Base-by-base conservation (phyloP, 2,888 invertebrate species). In the Calameuta filiformis region DNA sequence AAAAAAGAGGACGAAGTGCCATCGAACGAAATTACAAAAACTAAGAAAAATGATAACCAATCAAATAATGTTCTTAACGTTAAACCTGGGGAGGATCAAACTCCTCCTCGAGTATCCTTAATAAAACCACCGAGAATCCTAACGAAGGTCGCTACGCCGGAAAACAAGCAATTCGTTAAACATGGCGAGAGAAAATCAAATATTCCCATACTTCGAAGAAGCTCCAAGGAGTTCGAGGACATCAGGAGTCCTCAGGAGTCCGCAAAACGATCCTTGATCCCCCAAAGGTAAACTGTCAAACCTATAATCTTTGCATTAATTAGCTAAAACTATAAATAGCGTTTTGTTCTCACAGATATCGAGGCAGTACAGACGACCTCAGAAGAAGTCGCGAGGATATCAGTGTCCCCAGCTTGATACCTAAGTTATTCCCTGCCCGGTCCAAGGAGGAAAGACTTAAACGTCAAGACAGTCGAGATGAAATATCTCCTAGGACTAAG, bases 311-410 rank as follows among this genome's bases (percentile, higher is more conserved):
- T 56, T 56, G 37, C 30, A 11, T 74, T n/a, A 74, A 31, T 11
- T 12, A 37, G 34, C 74, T 74, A 11, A 35, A 37, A 23, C 56
- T 37, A 9, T 56, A 56, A 56, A 9, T 23, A 23, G 23, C 4
- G 23, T 23, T 56, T 56, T 56, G 23, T 56, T 23, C 12, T 78
- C 77, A 2, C 77, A 91, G 91, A 76, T 91, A 91, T 78, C 85
- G 91, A 81, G 90, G 90, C 34, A 91, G 91, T 77, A 91, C 90
- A 15, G 91, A 91, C 81, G 91, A 91, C 69, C 69, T 91, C 74
- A 86, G 91, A n/a, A 88, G 88, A 73, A 90, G 90, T 77, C 88
- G 91, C 37, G 91, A 91, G 77, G 90, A 89, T 69, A 88, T 90
- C 82, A 91, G 87, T 78, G 80, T 85, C n/a, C 91, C 91, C 33